phyloP scores from a whole-genome alignment of 2,888 invertebrate genomes.

The Octodonta nipae region DNA sequence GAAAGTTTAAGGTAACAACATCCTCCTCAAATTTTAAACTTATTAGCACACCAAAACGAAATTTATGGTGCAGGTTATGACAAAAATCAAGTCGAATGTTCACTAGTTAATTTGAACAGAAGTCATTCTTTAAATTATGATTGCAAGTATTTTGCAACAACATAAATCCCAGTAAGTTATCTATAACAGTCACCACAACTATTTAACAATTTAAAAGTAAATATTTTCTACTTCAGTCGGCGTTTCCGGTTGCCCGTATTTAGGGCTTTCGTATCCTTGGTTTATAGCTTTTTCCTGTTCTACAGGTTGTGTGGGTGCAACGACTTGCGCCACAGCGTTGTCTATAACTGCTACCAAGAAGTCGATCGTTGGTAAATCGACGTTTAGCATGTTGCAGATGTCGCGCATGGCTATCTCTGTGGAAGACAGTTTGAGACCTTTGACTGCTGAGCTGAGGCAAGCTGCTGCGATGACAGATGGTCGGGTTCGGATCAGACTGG shows the following conservation, averaged over 20 bases:
- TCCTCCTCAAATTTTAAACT: no score
- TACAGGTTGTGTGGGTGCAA: conserved; percentile 22
- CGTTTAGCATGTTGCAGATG: conserved; percentile 37
- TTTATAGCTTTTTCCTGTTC: conserved; percentile 14
- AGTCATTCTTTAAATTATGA: no score
- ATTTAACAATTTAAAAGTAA: conserved; percentile 25
- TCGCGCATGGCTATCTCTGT: conserved; percentile 30
- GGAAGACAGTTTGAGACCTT: conserved; percentile 43
- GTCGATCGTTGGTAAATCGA: conserved; percentile 41
- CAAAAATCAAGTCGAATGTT: no score
- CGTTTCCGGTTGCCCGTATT: conserved; percentile 34
- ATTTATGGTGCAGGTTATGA: no score
- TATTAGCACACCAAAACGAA: no score
- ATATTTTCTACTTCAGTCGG: conserved; percentile 35
- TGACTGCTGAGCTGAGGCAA: conserved; percentile 54
- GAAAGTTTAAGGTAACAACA: no score
- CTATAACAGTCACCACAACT: not conserved
- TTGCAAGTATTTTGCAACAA: no score
- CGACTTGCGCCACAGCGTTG: conserved; percentile 40
- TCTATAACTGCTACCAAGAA: conserved; percentile 45
- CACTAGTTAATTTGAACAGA: no score
- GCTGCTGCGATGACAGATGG: conserved; percentile 59
- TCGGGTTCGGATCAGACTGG: conserved; percentile 55
- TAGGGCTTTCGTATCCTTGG: conserved; percentile 27
- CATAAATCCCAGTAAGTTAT: no score